Base-by-base conservation (phyloP, 2,113 vertebrate genomes). In the Zapus hudsonius region DNA sequence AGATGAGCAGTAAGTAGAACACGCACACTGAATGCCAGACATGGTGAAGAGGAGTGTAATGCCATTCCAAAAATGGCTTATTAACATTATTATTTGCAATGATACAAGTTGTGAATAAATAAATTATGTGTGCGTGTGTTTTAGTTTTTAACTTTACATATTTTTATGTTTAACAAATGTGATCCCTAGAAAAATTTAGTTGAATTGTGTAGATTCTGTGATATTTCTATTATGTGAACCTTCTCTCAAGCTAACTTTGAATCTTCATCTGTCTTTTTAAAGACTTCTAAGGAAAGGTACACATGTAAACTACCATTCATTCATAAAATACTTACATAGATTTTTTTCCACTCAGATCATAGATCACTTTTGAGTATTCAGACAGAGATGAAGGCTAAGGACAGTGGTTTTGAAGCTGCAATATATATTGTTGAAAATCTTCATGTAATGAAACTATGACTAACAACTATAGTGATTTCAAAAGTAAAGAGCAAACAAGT, bases 131-230 rank as follows among this genome's bases (percentile, higher is more conserved):
- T 47, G 12, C 12, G 12, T 47, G 47, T 47, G 12, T 47, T 47
- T 52, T 52, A 52, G 16, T 2, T 52, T 52, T 52, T 52, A 52
- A 52, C 6, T 52, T 52, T 52, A 52, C 52, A 7, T 52, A 52
- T 52, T 52, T 47, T 75, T 78, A 70, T 92, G 12, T 15, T 87
- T 94, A 84, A 52, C 88, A 69, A 64, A 70, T 57, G 7, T 84
- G 13, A 33, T 29, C 36, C 12, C 22, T 55, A 31, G 23, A 66
- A 90, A n/a, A 40, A 52, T 83, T 55, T 82, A 89, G 61, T 81
- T 33, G 69, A 47, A 64, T 61, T 38, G 31, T 40, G 31, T 66
- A 8, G 0, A 17, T 90, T 83, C 1, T 27, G 36, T 75, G 87
- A 20, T 47, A 78, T 59, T 87, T 86, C 25, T 42, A 0, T 64